Base-by-base conservation (phyloP, 2,888 invertebrate species). In the Temnothorax rugatulus region DNA sequence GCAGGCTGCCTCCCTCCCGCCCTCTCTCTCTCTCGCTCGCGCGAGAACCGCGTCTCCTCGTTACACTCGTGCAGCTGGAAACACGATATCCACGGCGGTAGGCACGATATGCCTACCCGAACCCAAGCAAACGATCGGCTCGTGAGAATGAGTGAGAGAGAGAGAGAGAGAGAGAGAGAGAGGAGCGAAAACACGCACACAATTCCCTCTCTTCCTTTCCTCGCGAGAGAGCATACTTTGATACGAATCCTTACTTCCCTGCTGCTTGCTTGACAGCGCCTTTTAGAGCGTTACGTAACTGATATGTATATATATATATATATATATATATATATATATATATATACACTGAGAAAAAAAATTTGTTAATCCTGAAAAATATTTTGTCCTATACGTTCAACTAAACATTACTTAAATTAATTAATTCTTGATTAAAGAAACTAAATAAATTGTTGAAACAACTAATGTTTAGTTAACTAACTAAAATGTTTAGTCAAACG, bases 1-100 rank as follows among this genome's bases (percentile, higher is more conserved):
- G 52, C 89, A 25, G 50, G 44, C 68, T 64, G 64, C 52, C 44
- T 63, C 41, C 11, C 68, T 18, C 52, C 1, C n/a, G 9, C 18
- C 7, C 9, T 11, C n/a, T 9, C 15, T 66, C 50, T 25, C 59
- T 50, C 47, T 57, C 25, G 54, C 68, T 29, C 50, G 4, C 54
- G 29, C 21, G 64, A 7, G 34, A 34, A 34, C 34, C 15, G 5
- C 41, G 8, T 13, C 25, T 34, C 25, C 34, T 44, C 15, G 68
- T 79, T n/a, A 34, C 61, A 73, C 50, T 52, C 63, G 25, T 9
- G 52, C 63, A 29, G 18, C 61, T 63, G 29, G 82, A 54, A 82
- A 75, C 63, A 63, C 76, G 63, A 75, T 71, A 81, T 47, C 21
- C 52, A 61, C n/a, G 38, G 34, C 15, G 7, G 25, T 9, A 21